phyloP scores from a whole-genome alignment of 2,797 vertebrate genomes.

The Fistularia tabacaria region DNA sequence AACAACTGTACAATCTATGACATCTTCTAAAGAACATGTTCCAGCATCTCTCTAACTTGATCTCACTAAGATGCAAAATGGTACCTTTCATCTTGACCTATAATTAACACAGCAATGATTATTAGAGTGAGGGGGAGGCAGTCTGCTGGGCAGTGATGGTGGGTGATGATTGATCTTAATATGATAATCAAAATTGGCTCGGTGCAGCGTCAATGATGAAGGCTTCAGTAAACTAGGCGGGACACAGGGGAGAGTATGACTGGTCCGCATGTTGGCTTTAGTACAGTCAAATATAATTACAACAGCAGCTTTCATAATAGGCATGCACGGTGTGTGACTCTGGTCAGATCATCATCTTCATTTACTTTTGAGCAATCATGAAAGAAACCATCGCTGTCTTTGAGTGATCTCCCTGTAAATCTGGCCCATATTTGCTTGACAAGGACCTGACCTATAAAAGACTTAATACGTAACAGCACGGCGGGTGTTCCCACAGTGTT shows the following conservation, averaged over 20 bases:
- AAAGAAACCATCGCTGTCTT: background rate
- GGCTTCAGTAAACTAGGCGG: slow-evolving; percentile 33
- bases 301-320: background rate
- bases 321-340: background rate
- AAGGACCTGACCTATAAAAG: background rate
- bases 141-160: slow-evolving; percentile 10
- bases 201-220: slow-evolving; percentile 28
- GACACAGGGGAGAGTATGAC: slow-evolving; percentile 47
- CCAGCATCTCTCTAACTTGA: background rate
- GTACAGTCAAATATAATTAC: slow-evolving; percentile 8
- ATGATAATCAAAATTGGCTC: slow-evolving; percentile 15
- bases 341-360: too few species aligned
- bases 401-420: too few species aligned
- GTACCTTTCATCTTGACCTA: slow-evolving; percentile 37
- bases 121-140: slow-evolving; percentile 22
- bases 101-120: slow-evolving; percentile 34
- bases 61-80: slow-evolving; percentile 10
- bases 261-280: slow-evolving; percentile 4
- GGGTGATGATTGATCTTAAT: slow-evolving; percentile 14
- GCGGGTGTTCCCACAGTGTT: background rate
- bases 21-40: background rate
- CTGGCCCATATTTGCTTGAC: background rate
- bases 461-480: background rate
- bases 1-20: background rate
- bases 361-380: background rate